These are phyloP conservation scores for Papilio aristodemus DNA, from an alignment of 1,140 invertebrate species.

Conservation along the genomic window DNA sequence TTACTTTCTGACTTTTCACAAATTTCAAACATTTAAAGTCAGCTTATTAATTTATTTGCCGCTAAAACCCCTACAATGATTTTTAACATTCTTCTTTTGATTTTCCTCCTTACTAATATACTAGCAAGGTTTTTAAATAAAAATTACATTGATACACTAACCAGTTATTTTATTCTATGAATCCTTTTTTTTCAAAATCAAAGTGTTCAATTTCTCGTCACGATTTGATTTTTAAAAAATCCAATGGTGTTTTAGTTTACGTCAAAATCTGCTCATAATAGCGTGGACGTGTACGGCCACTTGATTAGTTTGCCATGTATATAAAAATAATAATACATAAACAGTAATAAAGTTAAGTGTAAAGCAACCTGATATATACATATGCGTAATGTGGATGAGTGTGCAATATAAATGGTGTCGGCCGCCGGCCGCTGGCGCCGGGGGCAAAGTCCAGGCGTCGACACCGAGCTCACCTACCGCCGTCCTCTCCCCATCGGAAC, in stretches of 20 bases:
- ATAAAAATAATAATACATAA: neutral
- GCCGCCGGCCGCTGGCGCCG: neutral
- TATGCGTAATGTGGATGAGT: neutral
- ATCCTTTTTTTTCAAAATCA: no score
- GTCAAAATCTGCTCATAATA: no score
- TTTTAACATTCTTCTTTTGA: no score
- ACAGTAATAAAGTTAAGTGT: neutral
- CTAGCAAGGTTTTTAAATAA: no score
- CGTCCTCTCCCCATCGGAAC: slow-evolving; percentile 7
- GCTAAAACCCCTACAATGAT: neutral
- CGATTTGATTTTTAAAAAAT: no score
- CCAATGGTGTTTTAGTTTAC: no score
- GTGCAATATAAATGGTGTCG: neutral
- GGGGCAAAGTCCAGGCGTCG: slow-evolving; percentile 19
- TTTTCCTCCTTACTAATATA: no score
- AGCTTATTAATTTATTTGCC: neutral
- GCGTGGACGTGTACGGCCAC: no score
- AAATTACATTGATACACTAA: no score
- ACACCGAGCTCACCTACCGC: neutral
- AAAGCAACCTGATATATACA: neutral
- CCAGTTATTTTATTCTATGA: no score
- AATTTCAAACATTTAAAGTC: neutral
- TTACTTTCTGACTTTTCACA: slow-evolving; percentile 3
- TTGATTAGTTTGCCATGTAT: no score
- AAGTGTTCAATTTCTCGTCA: no score